Conservation (phyloP, 2,797 vertebrate genomes). For the Avahi laniger region DNA sequence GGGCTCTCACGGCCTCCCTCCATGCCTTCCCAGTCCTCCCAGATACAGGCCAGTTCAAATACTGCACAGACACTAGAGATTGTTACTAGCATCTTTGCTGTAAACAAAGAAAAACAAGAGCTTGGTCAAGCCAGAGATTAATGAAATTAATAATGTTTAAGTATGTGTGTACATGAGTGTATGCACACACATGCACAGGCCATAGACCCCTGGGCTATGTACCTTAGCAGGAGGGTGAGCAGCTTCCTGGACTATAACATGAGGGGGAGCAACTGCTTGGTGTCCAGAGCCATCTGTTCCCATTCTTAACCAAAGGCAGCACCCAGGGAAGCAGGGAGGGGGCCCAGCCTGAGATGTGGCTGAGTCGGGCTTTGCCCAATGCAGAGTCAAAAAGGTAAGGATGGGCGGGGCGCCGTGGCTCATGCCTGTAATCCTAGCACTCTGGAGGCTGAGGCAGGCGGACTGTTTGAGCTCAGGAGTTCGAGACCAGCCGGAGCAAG, state of each 20-base stretch:
- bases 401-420: neutral
- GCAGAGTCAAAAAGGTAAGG: neutral
- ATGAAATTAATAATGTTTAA: neutral
- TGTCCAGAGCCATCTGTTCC: neutral
- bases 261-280: neutral
- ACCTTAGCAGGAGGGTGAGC: neutral
- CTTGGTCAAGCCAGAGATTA: neutral
- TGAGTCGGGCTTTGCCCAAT: conserved; percentile 37
- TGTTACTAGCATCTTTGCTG: neutral
- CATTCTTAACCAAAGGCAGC: neutral
- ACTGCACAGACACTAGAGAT: neutral
- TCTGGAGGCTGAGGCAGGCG: no score
- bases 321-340: neutral
- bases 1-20: neutral
- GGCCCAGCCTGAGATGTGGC: neutral
- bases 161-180: no score
- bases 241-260: neutral
- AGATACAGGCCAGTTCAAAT: neutral
- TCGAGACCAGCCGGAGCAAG: no score
- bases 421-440: no score
- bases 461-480: no score
- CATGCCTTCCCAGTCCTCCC: neutral
- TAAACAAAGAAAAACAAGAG: neutral
- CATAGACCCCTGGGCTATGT: neutral
- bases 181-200: neutral